Evolutionary conservation across 2,888 invertebrate species (phyloP), one percentile per base, ranked within the genome.

Genomic region (Hipparchia semele): DNA sequence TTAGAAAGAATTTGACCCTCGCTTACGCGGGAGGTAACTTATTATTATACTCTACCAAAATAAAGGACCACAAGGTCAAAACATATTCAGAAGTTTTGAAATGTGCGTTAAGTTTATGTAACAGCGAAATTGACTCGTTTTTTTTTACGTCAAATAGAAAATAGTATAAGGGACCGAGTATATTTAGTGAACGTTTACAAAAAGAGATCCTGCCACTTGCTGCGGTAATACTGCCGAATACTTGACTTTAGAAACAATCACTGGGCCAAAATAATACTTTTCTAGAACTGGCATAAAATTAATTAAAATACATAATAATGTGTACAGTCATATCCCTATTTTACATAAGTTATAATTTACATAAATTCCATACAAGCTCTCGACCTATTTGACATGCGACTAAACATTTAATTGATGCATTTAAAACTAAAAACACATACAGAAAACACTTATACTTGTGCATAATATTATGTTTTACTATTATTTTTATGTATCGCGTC

Each of bases 201-300:
- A 87, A 87, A 82, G 91, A 92, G 91, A 91, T 91, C 92, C 84
- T 85, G 87, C 85, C 89, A 83, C 86, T 87, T 84, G 86, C 83
- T 86, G 86, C 86, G 79, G 81, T 65, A 92, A 93, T 93, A 93
- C 93, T 92, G 92, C 85, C 90, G 86, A 90, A 88, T 87, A 87
- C 88, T 88, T 82, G 89, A 86, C 79, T 78, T 77, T 81, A 79
- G 80, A 73, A 76, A 68, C 51, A 65, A 76, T 72, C 75, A 75
- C 74, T 71, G 75, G 73, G 68, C 77, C 77, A 84, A 80, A 83
- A 88, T 84, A 87, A 86, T 85, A 89, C 86, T 86, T 83, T 84
- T 83, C 64, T 83, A 86, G 82, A 86, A 82, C 82, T 85, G 83
- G 82, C 82, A 72, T 81, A 73, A 59, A 68, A 74, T 59, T 59